phyloP scores from a whole-genome alignment of 2,888 invertebrate species.

The Mechanitis mazaeus region DNA sequence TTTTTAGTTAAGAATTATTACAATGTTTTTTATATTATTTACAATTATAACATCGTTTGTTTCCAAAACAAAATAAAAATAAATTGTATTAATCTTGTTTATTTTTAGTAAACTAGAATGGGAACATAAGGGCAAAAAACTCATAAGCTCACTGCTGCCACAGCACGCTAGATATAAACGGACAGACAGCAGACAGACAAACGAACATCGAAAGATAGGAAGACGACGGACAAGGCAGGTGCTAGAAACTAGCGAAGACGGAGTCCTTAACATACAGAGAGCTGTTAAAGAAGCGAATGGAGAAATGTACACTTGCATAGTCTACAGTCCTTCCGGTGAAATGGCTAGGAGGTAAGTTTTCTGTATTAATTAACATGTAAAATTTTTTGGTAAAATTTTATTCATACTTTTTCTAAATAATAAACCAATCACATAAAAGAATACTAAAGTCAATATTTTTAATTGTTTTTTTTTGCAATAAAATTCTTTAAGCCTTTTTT shows the following conservation, averaged over 20 bases:
- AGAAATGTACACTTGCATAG: conserved; percentile 88
- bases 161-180: conserved; percentile 61
- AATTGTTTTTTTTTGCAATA: no score
- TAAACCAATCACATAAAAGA: no score
- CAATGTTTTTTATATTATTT: neutral
- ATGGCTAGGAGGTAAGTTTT: conserved; percentile 79
- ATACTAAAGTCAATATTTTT: no score
- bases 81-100: neutral
- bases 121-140: conserved; percentile 66
- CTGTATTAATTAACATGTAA: no score
- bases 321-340: conserved; percentile 84
- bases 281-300: conserved; percentile 81
- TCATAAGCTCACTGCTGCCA: conserved; percentile 49
- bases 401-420: no score
- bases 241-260: conserved; percentile 64
- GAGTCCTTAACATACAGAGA: conserved; percentile 77
- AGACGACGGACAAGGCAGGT: conserved; percentile 57
- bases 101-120: conserved; percentile 62
- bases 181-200: conserved; percentile 34
- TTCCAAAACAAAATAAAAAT: neutral
- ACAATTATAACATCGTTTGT: no score
- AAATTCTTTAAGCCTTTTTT: no score
- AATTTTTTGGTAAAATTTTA: no score
- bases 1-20: no score
- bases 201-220: conserved; percentile 34